phyloP scores from a whole-genome alignment of 2,888 invertebrate genomes.

The Dolomedes plantarius region DNA sequence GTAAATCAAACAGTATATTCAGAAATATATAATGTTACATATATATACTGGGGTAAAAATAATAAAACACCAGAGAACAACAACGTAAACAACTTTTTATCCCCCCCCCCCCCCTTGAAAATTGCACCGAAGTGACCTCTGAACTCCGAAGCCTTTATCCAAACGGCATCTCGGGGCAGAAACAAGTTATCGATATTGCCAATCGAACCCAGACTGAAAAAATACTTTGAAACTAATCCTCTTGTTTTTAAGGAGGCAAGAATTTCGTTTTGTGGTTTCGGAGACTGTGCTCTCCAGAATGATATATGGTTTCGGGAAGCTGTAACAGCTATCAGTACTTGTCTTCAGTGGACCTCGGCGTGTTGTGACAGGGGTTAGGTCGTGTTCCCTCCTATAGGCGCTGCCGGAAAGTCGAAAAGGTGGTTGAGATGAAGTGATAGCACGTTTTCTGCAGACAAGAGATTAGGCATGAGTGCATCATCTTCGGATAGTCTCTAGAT shows the following conservation, averaged over 20 bases:
- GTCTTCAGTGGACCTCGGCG: constrained; percentile 25
- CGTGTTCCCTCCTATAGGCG: constrained; percentile 5
- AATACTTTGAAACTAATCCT: constrained; percentile 49
- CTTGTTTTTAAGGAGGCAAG: constrained; percentile 39
- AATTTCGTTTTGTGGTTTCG: background rate
- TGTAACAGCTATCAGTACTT: constrained; percentile 25
- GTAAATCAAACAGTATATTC: no score
- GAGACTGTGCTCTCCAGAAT: background rate
- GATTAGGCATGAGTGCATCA: no score
- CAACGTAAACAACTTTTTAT: background rate
- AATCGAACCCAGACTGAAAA: constrained; percentile 6
- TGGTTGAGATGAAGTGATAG: constrained; percentile 2
- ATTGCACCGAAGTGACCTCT: background rate
- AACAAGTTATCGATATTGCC: constrained; percentile 4
- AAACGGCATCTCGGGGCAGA: background rate
- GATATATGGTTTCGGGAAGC: constrained; percentile 40
- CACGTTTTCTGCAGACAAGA: background rate
- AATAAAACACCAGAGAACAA: background rate
- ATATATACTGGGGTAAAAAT: no score
- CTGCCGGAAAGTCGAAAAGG: constrained; percentile 14
- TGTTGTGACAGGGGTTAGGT: constrained; percentile 53
- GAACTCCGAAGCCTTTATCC: background rate
- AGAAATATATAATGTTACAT: no score
- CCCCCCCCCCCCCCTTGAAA: background rate
- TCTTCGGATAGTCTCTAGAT: no score